A percentile compares a stretch with the other conserved stretches of the same genome.
These are phyloP conservation scores for Quadroppia sp. DNA, from an alignment of 2,888 invertebrate species.

Conservation along the genomic window DNA sequence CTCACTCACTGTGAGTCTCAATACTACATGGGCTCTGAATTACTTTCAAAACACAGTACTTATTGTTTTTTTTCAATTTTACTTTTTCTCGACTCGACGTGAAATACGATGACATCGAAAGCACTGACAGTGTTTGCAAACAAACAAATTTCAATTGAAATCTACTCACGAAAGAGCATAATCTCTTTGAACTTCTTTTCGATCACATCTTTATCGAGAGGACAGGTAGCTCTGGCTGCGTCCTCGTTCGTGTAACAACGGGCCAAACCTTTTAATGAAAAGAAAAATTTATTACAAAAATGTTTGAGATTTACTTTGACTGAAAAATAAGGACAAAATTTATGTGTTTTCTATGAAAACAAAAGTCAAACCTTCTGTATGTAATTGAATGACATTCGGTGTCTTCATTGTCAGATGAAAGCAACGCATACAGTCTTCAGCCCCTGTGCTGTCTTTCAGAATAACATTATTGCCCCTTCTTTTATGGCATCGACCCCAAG, in stretches of 20 bases:
- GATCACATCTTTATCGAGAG: slow-evolving; percentile 54
- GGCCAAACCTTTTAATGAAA: slow-evolving; percentile 55
- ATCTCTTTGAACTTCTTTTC: slow-evolving; percentile 54
- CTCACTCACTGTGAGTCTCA: not conserved
- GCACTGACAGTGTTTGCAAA: not conserved
- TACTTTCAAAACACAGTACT: not conserved
- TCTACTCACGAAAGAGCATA: slow-evolving; percentile 61
- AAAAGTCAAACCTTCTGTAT: slow-evolving; percentile 54
- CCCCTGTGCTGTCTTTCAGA: slow-evolving; percentile 60
- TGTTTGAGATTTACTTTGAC: not conserved
- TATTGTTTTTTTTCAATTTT: slow-evolving; percentile 17
- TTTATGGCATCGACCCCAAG: slow-evolving; percentile 64
- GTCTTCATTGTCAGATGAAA: slow-evolving; percentile 61
- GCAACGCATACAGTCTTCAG: slow-evolving; percentile 61
- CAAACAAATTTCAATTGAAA: slow-evolving; percentile 21
- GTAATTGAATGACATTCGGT: slow-evolving; percentile 61
- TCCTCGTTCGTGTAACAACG: slow-evolving; percentile 62
- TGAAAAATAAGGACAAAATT: not conserved
- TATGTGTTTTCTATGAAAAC: not conserved
- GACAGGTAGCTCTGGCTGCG: slow-evolving; percentile 61
- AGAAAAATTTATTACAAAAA: not conserved
- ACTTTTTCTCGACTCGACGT: not conserved
- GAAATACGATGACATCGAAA: slow-evolving; percentile 16
- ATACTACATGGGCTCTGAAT: not conserved
- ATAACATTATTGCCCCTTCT: slow-evolving; percentile 62